A percentile compares a stretch with the other conserved stretches of the same genome.
These are phyloP conservation scores for Catocala sponsa DNA, from an alignment of 2,888 invertebrate species.

Conservation along the genomic window DNA sequence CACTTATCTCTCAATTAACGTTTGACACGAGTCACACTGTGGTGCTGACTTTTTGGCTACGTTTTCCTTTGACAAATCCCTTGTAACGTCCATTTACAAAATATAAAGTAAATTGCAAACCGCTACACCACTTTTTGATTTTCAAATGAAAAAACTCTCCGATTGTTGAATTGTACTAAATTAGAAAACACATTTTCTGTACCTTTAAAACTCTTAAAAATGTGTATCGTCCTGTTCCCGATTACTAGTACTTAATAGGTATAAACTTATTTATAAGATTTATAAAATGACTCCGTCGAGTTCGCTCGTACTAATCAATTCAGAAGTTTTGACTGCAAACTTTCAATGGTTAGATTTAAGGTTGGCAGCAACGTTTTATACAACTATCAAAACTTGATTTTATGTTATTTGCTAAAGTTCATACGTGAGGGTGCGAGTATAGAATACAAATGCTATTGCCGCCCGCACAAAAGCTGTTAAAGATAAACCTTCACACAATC, in stretches of 20 bases:
- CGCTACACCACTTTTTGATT: no score
- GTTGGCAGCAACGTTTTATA: conserved; percentile 47
- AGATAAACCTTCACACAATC: conserved; percentile 29
- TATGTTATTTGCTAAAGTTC: conserved; percentile 48
- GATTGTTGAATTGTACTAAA: no score
- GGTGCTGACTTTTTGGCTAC: conserved; percentile 19
- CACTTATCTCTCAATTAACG: conserved; percentile 77
- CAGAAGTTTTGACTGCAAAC: conserved; percentile 51
- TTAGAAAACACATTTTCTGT: no score
- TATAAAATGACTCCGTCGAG: conserved; percentile 25
- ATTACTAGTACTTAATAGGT: no score
- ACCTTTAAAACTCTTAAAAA: no score
- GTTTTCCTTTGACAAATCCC: conserved; percentile 38
- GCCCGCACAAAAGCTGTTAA: conserved; percentile 31
- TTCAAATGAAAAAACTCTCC: no score
- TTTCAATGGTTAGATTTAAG: conserved; percentile 50
- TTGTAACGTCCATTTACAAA: conserved; percentile 30
- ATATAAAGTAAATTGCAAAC: conserved; percentile 10
- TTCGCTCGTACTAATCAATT: conserved; percentile 57
- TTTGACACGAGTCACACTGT: conserved; percentile 56
- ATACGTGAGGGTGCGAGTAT: conserved; percentile 33
- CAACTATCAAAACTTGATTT: conserved; percentile 50
- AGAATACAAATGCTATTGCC: conserved; percentile 37
- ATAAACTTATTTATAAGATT: no score
- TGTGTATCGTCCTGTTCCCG: no score